Evolutionary conservation across 1,140 invertebrate genomes (phyloP).

Genomic region (Planococcus citri): DNA sequence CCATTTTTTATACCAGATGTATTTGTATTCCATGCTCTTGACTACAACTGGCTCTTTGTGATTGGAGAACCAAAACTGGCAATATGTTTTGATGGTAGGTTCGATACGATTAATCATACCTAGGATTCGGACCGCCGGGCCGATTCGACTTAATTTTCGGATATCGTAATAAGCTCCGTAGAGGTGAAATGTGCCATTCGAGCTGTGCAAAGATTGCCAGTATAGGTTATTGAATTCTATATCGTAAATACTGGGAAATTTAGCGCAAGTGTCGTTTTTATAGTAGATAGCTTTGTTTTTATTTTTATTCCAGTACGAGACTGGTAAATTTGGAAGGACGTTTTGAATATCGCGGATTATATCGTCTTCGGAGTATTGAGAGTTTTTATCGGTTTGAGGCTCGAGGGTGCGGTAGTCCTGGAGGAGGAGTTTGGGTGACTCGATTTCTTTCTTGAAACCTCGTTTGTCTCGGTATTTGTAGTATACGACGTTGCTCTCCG

Average conservation of each 20-base stretch:
- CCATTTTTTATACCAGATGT: constrained; percentile 89
- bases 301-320: constrained; percentile 68
- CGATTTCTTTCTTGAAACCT: constrained; percentile 20
- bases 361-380: constrained; percentile 56
- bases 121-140: constrained; percentile 69
- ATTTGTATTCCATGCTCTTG: constrained; percentile 76
- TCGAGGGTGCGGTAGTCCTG: constrained; percentile 30
- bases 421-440: constrained; percentile 23
- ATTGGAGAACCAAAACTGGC: constrained; percentile 81
- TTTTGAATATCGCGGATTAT: constrained; percentile 61
- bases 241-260: constrained; percentile 73
- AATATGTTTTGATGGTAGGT: constrained; percentile 66
- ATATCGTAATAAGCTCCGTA: constrained; percentile 82
- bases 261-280: constrained; percentile 59
- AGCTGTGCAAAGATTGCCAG: constrained; percentile 69
- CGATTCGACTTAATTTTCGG: constrained; percentile 56
- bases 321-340: constrained; percentile 61
- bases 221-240: constrained; percentile 84
- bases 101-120: constrained; percentile 82
- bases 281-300: constrained; percentile 56
- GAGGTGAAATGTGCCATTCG: constrained; percentile 70
- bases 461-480: constrained; percentile 1
- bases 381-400: constrained; percentile 51
- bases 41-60: constrained; percentile 64
- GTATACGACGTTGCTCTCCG: neutral